Conservation (phyloP, 1,140 invertebrate genomes). For the Drosophila bocqueti region DNA sequence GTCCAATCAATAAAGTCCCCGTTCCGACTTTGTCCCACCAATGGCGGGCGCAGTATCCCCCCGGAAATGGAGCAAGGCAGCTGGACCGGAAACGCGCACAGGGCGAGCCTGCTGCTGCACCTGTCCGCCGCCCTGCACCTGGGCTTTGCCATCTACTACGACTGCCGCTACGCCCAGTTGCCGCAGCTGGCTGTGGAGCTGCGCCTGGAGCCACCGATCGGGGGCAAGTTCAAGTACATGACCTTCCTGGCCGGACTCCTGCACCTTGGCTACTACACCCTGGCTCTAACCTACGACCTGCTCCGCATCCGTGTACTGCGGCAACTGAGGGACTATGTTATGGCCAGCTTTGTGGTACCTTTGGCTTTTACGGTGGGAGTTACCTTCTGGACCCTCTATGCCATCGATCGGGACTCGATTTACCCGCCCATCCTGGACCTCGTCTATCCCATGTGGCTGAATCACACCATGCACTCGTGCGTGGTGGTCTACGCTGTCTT, state of each 20-base stretch:
- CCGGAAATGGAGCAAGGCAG: slow-evolving; percentile 21
- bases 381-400: slow-evolving; percentile 94
- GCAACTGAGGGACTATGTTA: slow-evolving; percentile 89
- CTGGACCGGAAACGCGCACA: background rate
- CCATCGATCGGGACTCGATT: slow-evolving; percentile 91
- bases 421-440: slow-evolving; percentile 91
- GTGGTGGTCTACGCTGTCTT: slow-evolving; percentile 89
- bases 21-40: background rate
- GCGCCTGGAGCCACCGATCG: slow-evolving; percentile 84
- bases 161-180: slow-evolving; percentile 88
- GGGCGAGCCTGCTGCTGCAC: slow-evolving; percentile 86
- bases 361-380: slow-evolving; percentile 92
- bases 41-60: background rate
- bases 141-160: slow-evolving; percentile 90
- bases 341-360: slow-evolving; percentile 90
- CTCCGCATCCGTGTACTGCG: slow-evolving; percentile 88
- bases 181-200: slow-evolving; percentile 86
- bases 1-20: slow-evolving; percentile 20
- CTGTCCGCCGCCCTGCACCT: slow-evolving; percentile 88
- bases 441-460: slow-evolving; percentile 93
- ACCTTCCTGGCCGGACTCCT: slow-evolving; percentile 92
- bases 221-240: slow-evolving; percentile 93
- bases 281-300: slow-evolving; percentile 89
- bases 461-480: slow-evolving; percentile 93
- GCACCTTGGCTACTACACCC: slow-evolving; percentile 88